Conservation (phyloP, 2,797 vertebrate genomes). For the Loris lydekkerianus region DNA sequence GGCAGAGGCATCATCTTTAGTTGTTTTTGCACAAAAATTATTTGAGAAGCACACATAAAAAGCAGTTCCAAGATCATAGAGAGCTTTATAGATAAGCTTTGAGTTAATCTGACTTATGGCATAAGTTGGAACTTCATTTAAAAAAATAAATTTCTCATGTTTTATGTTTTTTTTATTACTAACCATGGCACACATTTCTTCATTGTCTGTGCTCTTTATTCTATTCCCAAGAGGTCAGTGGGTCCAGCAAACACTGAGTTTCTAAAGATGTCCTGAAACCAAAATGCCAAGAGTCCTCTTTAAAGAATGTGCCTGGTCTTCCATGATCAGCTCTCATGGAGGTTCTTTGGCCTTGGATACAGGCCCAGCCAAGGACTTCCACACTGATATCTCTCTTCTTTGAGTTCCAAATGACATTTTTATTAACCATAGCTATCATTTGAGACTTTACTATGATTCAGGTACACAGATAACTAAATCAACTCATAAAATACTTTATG, state of each 20-base stretch:
- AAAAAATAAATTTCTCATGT: neutral
- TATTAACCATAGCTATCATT: neutral
- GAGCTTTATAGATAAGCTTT: neutral
- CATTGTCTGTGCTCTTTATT: neutral
- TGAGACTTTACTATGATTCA: neutral
- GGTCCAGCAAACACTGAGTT: neutral
- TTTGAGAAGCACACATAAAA: neutral
- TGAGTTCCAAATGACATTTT: neutral
- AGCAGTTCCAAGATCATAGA: neutral
- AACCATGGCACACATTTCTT: neutral
- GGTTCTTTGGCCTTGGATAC: neutral
- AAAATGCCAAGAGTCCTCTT: neutral
- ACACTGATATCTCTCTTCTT: neutral
- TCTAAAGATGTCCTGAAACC: neutral
- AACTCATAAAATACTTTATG: neutral
- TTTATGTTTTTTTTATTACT: slow-evolving; percentile 5
- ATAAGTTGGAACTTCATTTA: neutral
- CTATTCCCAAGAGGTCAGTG: neutral
- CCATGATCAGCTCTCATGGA: neutral
- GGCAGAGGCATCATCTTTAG: neutral
- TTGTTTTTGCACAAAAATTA: neutral
- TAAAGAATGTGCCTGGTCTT: neutral
- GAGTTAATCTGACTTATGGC: neutral
- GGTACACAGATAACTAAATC: neutral
- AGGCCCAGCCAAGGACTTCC: neutral